Evolutionary conservation across 2,797 vertebrate genomes (phyloP).

Genomic region (Adelosebastes latens): DNA sequence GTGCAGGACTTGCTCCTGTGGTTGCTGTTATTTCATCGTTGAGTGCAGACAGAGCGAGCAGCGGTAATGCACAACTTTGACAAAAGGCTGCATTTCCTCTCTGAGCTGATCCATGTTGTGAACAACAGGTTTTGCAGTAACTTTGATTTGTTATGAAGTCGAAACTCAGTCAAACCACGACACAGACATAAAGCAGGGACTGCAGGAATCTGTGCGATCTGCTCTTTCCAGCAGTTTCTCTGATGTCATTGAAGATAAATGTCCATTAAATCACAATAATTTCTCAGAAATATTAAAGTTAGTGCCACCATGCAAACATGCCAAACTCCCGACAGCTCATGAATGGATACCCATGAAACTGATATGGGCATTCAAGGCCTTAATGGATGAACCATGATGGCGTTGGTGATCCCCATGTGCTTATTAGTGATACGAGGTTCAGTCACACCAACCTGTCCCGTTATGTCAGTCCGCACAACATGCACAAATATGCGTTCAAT

Average conservation of each 20-base stretch:
- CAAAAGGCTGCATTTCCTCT: slow-evolving; percentile 4
- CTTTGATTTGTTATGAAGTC: not conserved
- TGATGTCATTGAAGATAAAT: not conserved
- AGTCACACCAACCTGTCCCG: too few relatives aligned
- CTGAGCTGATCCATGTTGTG: not conserved
- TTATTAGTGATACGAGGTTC: too few relatives aligned
- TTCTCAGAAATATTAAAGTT: too few relatives aligned
- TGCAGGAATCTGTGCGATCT: not conserved
- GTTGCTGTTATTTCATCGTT: not conserved
- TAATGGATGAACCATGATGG: too few relatives aligned
- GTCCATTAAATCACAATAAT: not conserved
- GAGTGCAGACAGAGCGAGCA: not conserved
- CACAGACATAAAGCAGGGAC: not conserved
- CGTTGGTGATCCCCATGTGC: too few relatives aligned
- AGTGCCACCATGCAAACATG: too few relatives aligned
- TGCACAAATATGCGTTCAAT: too few relatives aligned
- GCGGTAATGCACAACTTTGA: not conserved
- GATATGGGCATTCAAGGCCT: too few relatives aligned
- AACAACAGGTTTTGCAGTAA: not conserved
- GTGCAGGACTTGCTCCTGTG: not conserved
- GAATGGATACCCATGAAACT: too few relatives aligned
- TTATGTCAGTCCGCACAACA: too few relatives aligned
- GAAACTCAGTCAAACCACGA: not conserved
- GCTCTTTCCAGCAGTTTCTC: not conserved
- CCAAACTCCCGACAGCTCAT: too few relatives aligned